Evolutionary conservation across 2,797 vertebrate genomes (phyloP).

Genomic region (Ispidina lecontei): DNA sequence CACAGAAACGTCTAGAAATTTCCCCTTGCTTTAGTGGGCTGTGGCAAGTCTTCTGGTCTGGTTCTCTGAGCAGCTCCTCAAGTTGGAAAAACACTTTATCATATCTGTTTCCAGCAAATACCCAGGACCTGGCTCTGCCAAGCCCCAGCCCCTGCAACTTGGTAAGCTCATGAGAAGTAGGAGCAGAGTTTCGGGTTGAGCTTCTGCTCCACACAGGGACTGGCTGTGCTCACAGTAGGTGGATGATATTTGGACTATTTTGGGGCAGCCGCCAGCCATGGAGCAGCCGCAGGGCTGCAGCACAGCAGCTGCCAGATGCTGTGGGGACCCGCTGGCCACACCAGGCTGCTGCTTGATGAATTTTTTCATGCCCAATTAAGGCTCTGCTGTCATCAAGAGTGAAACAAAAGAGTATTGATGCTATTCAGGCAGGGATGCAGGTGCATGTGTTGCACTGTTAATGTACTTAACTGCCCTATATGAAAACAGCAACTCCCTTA

Average conservation of each 20-base stretch:
- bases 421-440: conserved; percentile 27
- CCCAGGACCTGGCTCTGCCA: not conserved
- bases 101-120: not conserved
- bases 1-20: not conserved
- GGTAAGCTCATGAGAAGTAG: not conserved
- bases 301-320: conserved; percentile 62
- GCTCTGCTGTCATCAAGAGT: conserved; percentile 14
- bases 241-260: not conserved
- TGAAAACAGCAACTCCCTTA: not conserved
- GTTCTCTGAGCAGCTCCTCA: not conserved
- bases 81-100: not conserved
- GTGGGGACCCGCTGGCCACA: not conserved
- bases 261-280: not conserved
- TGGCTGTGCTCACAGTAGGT: not conserved
- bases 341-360: conserved; percentile 51
- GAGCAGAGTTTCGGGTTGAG: not conserved
- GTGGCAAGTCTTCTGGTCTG: not conserved
- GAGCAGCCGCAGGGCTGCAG: not conserved
- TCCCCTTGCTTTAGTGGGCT: not conserved
- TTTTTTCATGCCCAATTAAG: conserved; percentile 69
- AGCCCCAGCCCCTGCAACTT: not conserved
- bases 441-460: not conserved
- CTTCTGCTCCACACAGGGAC: not conserved
- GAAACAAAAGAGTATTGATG: conserved; percentile 11
- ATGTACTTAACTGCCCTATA: not conserved